phyloP scores from a whole-genome alignment of 1,140 invertebrate genomes.

The Megalopta genalis region DNA sequence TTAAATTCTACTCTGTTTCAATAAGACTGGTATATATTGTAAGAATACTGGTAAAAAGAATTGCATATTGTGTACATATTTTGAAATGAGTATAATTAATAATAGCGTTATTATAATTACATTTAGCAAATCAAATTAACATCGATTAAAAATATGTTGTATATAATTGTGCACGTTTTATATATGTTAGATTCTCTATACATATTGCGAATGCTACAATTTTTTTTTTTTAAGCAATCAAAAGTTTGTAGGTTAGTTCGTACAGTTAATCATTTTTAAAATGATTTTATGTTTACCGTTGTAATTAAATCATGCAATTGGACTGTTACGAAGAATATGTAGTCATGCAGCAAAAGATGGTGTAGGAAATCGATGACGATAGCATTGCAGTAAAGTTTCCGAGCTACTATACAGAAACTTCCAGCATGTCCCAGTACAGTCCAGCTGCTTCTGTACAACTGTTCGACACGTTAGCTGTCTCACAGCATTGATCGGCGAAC shows the following conservation, averaged over 20 bases:
- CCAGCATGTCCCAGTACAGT: not conserved
- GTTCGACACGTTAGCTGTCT: not conserved
- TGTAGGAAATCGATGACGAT: constrained; percentile 24
- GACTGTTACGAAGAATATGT: not conserved
- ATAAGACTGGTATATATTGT: no score
- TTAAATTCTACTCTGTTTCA: not conserved
- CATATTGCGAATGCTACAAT: not conserved
- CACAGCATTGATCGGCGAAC: not conserved
- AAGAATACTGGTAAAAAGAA: no score
- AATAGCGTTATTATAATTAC: not conserved
- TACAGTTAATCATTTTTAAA: not conserved
- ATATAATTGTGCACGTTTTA: no score
- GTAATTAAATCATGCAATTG: not conserved
- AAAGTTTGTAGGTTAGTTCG: not conserved
- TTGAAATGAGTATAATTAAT: not conserved
- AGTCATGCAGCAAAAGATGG: constrained; percentile 11
- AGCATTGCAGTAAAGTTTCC: constrained; percentile 24
- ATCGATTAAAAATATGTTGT: no score
- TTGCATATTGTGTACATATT: not conserved
- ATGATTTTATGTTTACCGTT: not conserved
- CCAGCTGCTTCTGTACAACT: not conserved
- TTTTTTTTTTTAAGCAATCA: not conserved
- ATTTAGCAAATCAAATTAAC: no score
- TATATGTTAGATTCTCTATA: no score
- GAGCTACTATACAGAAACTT: constrained; percentile 7